Conservation (phyloP, 2,888 invertebrate genomes). For the Pollenia angustigena region DNA sequence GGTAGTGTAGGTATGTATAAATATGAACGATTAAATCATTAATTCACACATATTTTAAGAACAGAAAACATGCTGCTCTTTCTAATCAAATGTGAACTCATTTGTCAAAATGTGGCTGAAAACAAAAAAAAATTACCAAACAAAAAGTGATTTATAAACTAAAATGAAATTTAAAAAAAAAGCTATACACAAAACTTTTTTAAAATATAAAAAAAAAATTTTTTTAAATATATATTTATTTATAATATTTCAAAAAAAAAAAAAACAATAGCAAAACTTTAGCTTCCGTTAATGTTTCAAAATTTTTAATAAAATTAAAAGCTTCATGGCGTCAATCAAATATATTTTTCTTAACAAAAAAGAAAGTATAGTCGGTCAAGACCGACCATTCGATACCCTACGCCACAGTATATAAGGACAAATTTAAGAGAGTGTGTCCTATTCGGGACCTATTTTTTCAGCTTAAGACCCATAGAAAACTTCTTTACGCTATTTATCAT, state of each 20-base stretch:
- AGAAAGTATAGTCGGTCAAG: no score
- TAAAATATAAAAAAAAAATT: constrained; percentile 21
- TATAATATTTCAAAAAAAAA: background rate
- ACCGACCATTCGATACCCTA: no score
- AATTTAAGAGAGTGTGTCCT: no score
- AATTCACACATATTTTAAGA: constrained; percentile 47
- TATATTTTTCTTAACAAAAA: no score
- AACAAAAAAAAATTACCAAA: constrained; percentile 32
- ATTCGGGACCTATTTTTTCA: no score
- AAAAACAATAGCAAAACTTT: background rate
- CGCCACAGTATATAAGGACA: no score
- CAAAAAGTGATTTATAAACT: constrained; percentile 57
- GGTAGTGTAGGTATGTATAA: background rate
- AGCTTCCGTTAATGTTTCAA: constrained; percentile 35
- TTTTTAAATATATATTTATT: background rate
- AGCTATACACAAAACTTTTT: background rate
- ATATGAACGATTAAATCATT: constrained; percentile 65
- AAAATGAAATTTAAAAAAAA: constrained; percentile 29
- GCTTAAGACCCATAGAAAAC: no score
- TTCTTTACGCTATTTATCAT: no score
- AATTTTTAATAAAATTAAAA: background rate
- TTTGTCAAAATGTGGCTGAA: constrained; percentile 71
- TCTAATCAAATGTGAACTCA: constrained; percentile 67
- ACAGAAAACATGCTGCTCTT: constrained; percentile 25
- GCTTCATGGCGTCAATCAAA: background rate